Percentiles rank a stretch among this genome's conserved stretches.
Evolutionary conservation across 1,140 invertebrate species (phyloP).

Genomic region (Pantala flavescens): DNA sequence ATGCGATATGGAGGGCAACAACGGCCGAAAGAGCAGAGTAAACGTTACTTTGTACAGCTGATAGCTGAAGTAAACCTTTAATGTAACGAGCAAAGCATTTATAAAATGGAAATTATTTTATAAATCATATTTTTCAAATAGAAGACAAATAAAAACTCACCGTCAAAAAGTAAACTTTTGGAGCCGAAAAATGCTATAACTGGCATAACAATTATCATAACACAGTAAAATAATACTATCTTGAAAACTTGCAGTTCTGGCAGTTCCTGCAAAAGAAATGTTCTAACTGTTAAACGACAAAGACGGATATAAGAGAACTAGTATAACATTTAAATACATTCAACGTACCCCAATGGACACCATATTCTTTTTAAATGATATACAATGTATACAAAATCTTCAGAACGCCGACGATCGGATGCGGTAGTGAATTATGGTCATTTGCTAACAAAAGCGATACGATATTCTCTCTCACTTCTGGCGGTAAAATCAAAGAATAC

Average conservation of each 20-base stretch:
- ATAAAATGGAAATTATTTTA: too few relatives aligned
- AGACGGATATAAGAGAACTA: too few relatives aligned
- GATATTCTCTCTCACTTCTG: too few relatives aligned
- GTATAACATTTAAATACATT: too few relatives aligned
- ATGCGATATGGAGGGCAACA: slow-evolving; percentile 9
- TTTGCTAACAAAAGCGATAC: too few relatives aligned
- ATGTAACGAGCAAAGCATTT: neutral
- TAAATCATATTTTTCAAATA: too few relatives aligned
- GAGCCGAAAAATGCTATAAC: slow-evolving; percentile 19
- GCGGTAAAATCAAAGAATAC: too few relatives aligned
- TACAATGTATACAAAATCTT: too few relatives aligned
- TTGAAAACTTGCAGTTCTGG: slow-evolving; percentile 17
- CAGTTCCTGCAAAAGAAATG: slow-evolving; percentile 13
- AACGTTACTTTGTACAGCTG: slow-evolving; percentile 8
- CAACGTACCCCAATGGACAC: too few relatives aligned
- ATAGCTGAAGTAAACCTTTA: slow-evolving; percentile 8
- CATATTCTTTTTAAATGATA: too few relatives aligned
- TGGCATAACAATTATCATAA: slow-evolving; percentile 21
- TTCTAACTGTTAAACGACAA: neutral
- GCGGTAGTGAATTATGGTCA: too few relatives aligned
- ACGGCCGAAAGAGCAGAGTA: slow-evolving; percentile 12
- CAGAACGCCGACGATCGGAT: too few relatives aligned
- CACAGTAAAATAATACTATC: slow-evolving; percentile 21
- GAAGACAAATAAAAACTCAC: neutral
- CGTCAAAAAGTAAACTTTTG: slow-evolving; percentile 19